These are phyloP conservation scores for Apoda limacodes DNA, from an alignment of 2,888 invertebrate genomes.

Conservation along the genomic window DNA sequence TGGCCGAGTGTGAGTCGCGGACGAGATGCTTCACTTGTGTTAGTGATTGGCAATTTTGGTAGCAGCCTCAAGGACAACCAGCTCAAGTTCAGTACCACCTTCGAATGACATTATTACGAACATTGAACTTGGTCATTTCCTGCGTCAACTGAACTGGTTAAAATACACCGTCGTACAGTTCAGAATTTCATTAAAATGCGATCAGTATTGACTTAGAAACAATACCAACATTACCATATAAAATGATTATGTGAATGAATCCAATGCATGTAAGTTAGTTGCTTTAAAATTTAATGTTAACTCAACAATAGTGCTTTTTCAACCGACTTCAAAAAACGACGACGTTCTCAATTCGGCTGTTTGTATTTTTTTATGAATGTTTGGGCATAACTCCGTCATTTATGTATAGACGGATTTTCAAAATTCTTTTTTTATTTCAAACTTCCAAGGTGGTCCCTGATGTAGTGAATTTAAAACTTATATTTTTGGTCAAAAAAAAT, in stretches of 20 bases:
- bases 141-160: conserved; percentile 48
- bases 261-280: too few species aligned
- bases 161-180: conserved; percentile 38
- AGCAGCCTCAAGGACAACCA: conserved; percentile 59
- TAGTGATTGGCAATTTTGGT: conserved; percentile 51
- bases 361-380: too few species aligned
- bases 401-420: too few species aligned
- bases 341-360: too few species aligned
- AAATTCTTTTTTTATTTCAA: too few species aligned
- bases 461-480: too few species aligned
- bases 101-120: conserved; percentile 61
- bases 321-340: too few species aligned
- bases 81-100: conserved; percentile 61
- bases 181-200: conserved; percentile 38
- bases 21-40: conserved; percentile 26
- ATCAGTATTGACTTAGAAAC: conserved; percentile 51
- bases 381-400: too few species aligned
- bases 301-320: too few species aligned
- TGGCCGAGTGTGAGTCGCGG: conserved; percentile 18
- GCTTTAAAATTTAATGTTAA: too few species aligned
- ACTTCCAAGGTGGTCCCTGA: too few species aligned
- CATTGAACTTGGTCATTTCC: conserved; percentile 60
- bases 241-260: conserved; percentile 39
- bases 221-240: conserved; percentile 49
- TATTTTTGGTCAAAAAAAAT: too few species aligned